Percentiles rank a stretch among this genome's conserved stretches.
phyloP scores from a whole-genome alignment of 1,140 invertebrate genomes.

The Zeugodacus cucurbitae region DNA sequence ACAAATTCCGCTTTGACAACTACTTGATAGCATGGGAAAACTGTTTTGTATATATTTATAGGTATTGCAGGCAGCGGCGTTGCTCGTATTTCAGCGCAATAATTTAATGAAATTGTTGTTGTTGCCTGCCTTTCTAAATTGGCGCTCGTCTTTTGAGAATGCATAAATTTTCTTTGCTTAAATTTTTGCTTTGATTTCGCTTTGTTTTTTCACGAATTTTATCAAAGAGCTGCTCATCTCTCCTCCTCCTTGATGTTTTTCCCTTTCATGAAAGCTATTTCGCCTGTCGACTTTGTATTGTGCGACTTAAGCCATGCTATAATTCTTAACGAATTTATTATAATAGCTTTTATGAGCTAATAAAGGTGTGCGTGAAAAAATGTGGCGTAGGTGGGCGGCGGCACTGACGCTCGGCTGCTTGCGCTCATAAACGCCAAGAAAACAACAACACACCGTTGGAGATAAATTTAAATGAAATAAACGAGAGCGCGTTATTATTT shows the following conservation, averaged over 20 bases:
- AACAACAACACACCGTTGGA: not conserved
- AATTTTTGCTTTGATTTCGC: constrained; percentile 35
- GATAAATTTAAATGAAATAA: not conserved
- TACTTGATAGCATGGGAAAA: not conserved
- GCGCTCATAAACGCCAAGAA: not conserved
- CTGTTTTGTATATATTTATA: not conserved
- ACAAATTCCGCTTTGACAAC: not conserved
- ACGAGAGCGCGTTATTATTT: not conserved
- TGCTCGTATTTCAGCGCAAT: constrained; percentile 2
- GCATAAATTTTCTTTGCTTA: constrained; percentile 34
- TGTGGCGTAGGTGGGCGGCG: not conserved
- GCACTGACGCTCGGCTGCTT: not conserved
- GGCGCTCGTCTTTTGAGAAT: constrained; percentile 8
- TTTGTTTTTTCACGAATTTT: not conserved
- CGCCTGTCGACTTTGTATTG: not conserved
- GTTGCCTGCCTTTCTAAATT: not conserved
- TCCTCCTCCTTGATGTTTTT: not conserved
- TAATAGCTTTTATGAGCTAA: constrained; percentile 31
- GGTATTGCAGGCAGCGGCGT: not conserved
- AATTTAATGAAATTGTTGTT: not conserved
- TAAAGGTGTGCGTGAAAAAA: constrained; percentile 26
- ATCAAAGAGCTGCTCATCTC: not conserved
- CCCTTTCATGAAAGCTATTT: not conserved
- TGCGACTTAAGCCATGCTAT: constrained; percentile 7
- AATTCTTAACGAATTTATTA: constrained; percentile 33